Conservation (phyloP, 2,113 vertebrate genomes). For the Zosterops borbonicus region DNA sequence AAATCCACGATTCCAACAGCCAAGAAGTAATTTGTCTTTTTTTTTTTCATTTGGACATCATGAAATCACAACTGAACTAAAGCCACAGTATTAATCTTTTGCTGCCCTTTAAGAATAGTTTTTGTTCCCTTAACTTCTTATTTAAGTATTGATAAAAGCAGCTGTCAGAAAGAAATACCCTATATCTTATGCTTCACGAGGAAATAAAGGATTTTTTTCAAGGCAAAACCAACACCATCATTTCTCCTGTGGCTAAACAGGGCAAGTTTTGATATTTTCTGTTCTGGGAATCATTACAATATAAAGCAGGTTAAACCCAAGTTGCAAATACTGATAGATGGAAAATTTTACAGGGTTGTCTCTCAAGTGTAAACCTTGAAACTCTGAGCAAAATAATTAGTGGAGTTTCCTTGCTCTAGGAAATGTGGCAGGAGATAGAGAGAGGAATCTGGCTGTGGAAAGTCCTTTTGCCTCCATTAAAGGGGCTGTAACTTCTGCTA, state of each 20-base stretch:
- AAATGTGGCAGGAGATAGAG: not conserved
- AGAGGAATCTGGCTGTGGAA: not conserved
- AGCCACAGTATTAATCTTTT: not conserved
- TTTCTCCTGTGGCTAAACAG: not conserved
- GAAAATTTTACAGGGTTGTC: not conserved
- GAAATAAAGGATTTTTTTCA: not conserved
- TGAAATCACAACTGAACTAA: not conserved
- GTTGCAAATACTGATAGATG: not conserved
- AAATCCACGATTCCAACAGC: not conserved
- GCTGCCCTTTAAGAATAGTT: not conserved
- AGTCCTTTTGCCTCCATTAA: not conserved
- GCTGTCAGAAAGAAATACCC: not conserved
- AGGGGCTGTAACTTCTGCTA: not conserved
- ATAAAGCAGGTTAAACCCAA: not conserved
- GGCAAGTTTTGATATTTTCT: not conserved
- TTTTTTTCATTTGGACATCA: not conserved
- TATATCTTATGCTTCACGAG: not conserved
- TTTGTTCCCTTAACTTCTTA: not conserved
- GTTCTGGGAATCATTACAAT: not conserved
- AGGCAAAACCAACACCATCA: not conserved
- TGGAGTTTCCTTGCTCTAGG: not conserved
- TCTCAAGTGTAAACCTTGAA: not conserved
- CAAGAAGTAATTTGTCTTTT: not conserved
- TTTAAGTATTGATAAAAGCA: not conserved
- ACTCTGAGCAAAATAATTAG: not conserved